Conservation (phyloP, 2,888 invertebrate species). For the Lutraria lutraria region DNA sequence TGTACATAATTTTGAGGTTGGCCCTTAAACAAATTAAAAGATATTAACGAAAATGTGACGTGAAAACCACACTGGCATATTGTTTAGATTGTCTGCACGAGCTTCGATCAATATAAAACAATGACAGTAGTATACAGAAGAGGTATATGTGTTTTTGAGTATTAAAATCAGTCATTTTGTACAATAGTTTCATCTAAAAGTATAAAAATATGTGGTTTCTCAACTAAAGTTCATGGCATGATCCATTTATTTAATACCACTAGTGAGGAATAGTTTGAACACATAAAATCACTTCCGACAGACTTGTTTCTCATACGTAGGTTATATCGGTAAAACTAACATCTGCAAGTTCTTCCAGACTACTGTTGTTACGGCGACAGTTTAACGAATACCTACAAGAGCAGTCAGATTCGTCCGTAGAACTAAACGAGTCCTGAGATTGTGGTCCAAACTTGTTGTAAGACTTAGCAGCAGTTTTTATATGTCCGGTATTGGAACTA, state of each 20-base stretch:
- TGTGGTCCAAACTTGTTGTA: slow-evolving; percentile 71
- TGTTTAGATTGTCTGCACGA: slow-evolving; percentile 3
- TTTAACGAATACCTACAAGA: slow-evolving; percentile 71
- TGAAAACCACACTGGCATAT: not conserved
- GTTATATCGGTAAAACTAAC: slow-evolving; percentile 75
- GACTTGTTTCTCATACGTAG: slow-evolving; percentile 67
- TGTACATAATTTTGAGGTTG: not conserved
- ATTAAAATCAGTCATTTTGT: slow-evolving; percentile 7
- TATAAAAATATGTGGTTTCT: not conserved
- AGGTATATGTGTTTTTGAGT: slow-evolving; percentile 13
- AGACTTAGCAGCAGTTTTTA: slow-evolving; percentile 39
- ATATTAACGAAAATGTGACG: not conserved
- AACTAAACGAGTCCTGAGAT: slow-evolving; percentile 73
- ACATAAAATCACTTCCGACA: not conserved
- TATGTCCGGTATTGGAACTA: slow-evolving; percentile 61
- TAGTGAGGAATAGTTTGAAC: slow-evolving; percentile 3
- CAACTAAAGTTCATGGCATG: not conserved
- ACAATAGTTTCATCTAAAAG: not conserved
- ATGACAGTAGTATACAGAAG: not conserved
- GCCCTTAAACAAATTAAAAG: not conserved
- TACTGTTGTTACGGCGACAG: slow-evolving; percentile 65
- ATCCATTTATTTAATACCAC: not conserved
- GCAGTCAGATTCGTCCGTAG: slow-evolving; percentile 74
- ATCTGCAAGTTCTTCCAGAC: slow-evolving; percentile 69
- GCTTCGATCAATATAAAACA: not conserved